phyloP scores from a whole-genome alignment of 1,140 invertebrate genomes.

The Lepidurus couesii region DNA sequence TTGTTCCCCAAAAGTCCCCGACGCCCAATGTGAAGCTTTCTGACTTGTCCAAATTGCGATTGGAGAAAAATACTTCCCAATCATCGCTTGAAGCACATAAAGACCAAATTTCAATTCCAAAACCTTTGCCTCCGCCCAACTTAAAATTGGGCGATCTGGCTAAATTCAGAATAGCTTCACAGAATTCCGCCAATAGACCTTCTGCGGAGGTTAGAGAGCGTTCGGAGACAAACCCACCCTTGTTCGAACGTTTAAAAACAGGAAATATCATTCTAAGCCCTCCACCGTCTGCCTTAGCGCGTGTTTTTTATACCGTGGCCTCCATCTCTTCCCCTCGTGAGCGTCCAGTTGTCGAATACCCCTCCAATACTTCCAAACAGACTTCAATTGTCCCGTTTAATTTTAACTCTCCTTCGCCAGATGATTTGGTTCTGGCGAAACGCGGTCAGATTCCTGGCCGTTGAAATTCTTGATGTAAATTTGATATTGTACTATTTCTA shows the following conservation, averaged over 20 bases:
- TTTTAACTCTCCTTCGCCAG: conserved; percentile 57
- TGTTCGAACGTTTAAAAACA: neutral
- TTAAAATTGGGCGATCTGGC: conserved; percentile 29
- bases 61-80: neutral
- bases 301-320: neutral
- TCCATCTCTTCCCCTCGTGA: neutral
- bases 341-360: neutral
- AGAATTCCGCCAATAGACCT: neutral
- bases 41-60: neutral
- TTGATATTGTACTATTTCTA: neutral
- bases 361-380: neutral
- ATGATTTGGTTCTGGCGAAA: conserved; percentile 47
- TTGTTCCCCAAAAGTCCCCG: neutral
- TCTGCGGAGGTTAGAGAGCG: neutral
- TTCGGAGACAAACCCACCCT: neutral
- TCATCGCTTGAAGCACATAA: too few species aligned
- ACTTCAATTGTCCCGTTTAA: conserved; percentile 45
- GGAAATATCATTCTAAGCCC: neutral
- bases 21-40: neutral
- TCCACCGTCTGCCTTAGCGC: neutral
- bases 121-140: conserved; percentile 10
- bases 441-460: neutral
- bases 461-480: neutral
- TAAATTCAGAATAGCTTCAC: neutral
- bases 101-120: neutral